Evolutionary conservation across 2,888 invertebrate species (phyloP), one percentile per base, ranked within the genome.

Genomic region (Diplazon laetatorius): DNA sequence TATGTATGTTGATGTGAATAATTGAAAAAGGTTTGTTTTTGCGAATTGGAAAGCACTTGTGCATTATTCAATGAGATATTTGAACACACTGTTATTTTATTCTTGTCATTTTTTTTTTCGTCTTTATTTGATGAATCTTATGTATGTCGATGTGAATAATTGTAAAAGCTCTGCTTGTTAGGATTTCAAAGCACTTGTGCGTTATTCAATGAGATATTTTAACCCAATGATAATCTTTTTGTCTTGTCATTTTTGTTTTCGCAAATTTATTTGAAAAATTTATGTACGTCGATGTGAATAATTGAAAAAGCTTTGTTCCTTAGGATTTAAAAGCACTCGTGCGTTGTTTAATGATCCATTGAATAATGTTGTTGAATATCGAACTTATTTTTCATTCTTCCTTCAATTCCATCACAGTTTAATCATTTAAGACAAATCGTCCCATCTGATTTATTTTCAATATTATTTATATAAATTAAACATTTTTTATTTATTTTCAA

Each of bases 271-370:
- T 63, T 39, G 22, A 52, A 22, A 35, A 37, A 52, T n/a, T n/a
- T n/a, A n/a, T n/a, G n/a, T 66, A 39, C 50, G 65, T 42, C 52
- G 14, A 30, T 35, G 14, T 16, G 30, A 30, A 55, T 55, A 35
- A 35, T 35, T 16, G 6, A 35, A 22, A 50, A 50, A 22, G 4
- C 8, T 55, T 9, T n/a, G 14, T 6, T 10, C 10, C 18, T 8
- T 14, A n/a, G 2, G 2, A 4, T 10, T n/a, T 10, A 5, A 50
- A 50, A 50, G 0, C 22, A 22, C n/a, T 22, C 4, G n/a, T 30
- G 6, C 6, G 2, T 30, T 6, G 6, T 30, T 42, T n/a, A 4
- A n/a, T n/a, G 42, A 42, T 18, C 1, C 10, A 10, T 20, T 48
- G 18, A 2, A 48, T 18, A 6, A n/a, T 4, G 2, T n/a, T 10